Base-by-base conservation (phyloP, 2,797 vertebrate species). In the Rhynchonycteris naso region DNA sequence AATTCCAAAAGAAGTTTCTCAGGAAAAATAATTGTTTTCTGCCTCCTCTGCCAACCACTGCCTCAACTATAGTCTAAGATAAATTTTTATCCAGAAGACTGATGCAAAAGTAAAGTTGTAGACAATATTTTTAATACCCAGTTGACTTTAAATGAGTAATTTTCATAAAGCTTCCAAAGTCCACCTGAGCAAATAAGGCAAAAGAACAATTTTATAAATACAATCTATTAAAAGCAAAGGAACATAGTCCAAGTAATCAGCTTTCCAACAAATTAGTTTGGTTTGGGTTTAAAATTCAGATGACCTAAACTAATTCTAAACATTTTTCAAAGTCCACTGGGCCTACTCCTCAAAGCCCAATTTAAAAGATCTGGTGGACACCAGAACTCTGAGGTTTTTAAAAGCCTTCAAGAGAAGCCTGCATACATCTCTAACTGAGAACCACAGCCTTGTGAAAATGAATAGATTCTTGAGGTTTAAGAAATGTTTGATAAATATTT, bases 141-240 rank as follows among this genome's bases (percentile, higher is more conserved):
- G 75, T 85, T 92, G 88, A 63, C 43, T n/a, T 38, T n/a, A 92
- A 56, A 35, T 50, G 75, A 74, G 28, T 11, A 74, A 66, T 90
- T 92, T 89, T 85, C 33, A 69, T 92, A 80, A 80, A 33, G 35
- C 19, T 47, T 56, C 35, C 75, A 54, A 86, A 69, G 75, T 86
- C 21, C 69, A 68, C 19, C 58, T 80, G 28, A 84, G 22, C 30
- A 85, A n/a, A 72, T 38, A 59, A 79, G 5, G n/a, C 33, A 26
- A 52, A 61, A 90, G 35, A 58, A 35, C 30, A 66, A 66, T 72
- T 87, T 87, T 56, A 54, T 63, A 66, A 96, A 68, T 88, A 63
- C 15, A 68, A 35, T 84, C 50, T 80, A 61, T 47, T 59, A 50
- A 56, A 7, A 59, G 18, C 79, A 80, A 88, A 79, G 24, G 24